Evolutionary conservation across 2,888 invertebrate genomes (phyloP), one percentile per base, ranked within the genome.

Genomic region (Trissolcus japonicus): DNA sequence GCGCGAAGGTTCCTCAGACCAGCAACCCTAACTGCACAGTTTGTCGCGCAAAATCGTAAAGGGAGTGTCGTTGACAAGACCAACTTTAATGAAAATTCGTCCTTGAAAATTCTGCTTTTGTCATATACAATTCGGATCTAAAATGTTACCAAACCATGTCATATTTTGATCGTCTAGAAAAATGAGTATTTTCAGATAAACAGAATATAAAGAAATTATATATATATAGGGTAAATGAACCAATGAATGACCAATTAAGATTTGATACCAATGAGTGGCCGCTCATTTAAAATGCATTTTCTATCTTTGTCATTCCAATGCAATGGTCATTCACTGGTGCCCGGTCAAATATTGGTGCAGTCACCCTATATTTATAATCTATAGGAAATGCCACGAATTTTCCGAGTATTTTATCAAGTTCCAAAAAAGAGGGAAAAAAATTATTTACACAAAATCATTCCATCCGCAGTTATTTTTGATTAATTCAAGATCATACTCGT

Each of bases 51-150:
- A 61, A 76, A 71, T 65, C 71, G 74, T 73, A 68, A 80, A 80
- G 82, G 83, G 84, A 84, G 84, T 85, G 85, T 83, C 82, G 83
- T 78, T 84, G 86, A 86, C 86, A 86, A 84, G 84, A 80, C 81
- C 69, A 80, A 78, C 82, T 81, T 85, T 85, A 86, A 85, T 86
- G 86, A 86, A 86, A 85, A 85, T 82, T 85, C 85, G 80, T 82
- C 83, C 84, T 83, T 81, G 74, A 71, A 79, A 71, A 65, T 73
- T 40, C 54, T 69, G 73, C 71, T 50, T 66, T 56, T 72, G 73
- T 69, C 76, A 67, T 66, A 69, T 66, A 72, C 79, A 48, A 69
- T 66, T 63, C 75, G 51, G 56, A 61, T 56, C 65, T 63, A 48
- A 25, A 16, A 21, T 35, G 0, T 2, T 35, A 11, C 6, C 11